These are phyloP conservation scores for Nyctalus aviator DNA, from an alignment of 2,797 vertebrate species.

Conservation along the genomic window DNA sequence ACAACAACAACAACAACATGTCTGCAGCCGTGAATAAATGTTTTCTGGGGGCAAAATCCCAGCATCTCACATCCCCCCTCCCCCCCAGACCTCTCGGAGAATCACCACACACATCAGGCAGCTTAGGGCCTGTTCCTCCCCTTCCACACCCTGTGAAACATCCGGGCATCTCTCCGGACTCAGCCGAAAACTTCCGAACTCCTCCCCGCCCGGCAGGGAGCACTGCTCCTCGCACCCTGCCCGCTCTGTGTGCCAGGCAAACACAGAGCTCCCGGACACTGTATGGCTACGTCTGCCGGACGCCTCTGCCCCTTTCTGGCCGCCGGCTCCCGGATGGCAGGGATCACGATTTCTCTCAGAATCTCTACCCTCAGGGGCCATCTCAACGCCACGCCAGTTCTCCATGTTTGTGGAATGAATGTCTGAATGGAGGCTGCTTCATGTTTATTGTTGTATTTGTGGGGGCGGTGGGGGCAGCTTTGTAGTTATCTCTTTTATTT, in stretches of 20 bases:
- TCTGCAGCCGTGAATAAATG: not conserved
- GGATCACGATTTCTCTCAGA: not conserved
- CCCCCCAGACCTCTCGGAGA: not conserved
- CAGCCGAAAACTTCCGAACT: not conserved
- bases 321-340: not conserved
- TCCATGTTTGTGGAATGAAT: not conserved
- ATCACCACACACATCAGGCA: not conserved
- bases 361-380: not conserved
- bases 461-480: not conserved
- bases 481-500: not conserved
- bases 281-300: not conserved
- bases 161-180: not conserved
- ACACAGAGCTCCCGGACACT: not conserved
- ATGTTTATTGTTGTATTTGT: not conserved
- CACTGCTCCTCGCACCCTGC: not conserved
- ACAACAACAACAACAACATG: not conserved
- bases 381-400: not conserved
- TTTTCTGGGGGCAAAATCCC: not conserved
- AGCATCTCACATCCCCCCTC: no score
- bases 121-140: not conserved
- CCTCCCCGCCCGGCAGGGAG: not conserved
- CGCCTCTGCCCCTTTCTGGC: not conserved
- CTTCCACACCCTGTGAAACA: not conserved
- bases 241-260: not conserved
- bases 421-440: not conserved